Evolutionary conservation across 2,888 invertebrate species (phyloP).

Genomic region (Drosophila silvestris): DNA sequence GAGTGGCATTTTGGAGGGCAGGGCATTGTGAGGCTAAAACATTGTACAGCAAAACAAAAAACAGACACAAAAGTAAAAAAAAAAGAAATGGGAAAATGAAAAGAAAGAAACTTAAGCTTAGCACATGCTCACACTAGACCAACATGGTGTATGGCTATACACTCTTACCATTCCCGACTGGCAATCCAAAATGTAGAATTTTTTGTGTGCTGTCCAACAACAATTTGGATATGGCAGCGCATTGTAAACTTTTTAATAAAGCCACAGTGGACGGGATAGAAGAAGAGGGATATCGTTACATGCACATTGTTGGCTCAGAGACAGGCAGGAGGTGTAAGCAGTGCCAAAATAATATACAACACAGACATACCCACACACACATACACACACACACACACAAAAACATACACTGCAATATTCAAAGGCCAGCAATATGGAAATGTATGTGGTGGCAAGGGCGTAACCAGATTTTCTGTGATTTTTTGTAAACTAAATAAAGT

Average conservation of each 20-base stretch:
- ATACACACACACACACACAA: neutral
- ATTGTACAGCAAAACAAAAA: conserved; percentile 12
- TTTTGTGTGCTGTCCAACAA: conserved; percentile 10
- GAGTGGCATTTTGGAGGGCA: conserved; percentile 39
- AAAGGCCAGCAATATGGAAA: conserved; percentile 31
- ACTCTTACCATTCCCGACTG: conserved; percentile 40
- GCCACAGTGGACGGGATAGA: conserved; percentile 60
- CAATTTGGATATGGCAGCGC: conserved; percentile 37
- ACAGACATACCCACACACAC: neutral
- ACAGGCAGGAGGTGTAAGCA: conserved; percentile 41
- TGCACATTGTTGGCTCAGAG: conserved; percentile 39
- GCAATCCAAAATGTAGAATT: conserved; percentile 42
- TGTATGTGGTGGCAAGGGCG: neutral
- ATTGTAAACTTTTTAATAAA: conserved; percentile 77
- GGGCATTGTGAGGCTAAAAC: conserved; percentile 24
- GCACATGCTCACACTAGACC: conserved; percentile 55
- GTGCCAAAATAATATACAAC: conserved; percentile 15
- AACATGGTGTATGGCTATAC: conserved; percentile 54
- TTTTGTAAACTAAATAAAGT: neutral
- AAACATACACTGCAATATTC: neutral
- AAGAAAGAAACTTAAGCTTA: conserved; percentile 14
- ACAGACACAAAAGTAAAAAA: neutral
- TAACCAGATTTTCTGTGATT: neutral
- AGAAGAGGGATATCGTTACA: conserved; percentile 33
- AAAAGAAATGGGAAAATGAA: neutral